A percentile compares a stretch with the other conserved stretches of the same genome.
Evolutionary conservation across 2,113 vertebrate species (phyloP).

Genomic region (Zosterops japonicus): DNA sequence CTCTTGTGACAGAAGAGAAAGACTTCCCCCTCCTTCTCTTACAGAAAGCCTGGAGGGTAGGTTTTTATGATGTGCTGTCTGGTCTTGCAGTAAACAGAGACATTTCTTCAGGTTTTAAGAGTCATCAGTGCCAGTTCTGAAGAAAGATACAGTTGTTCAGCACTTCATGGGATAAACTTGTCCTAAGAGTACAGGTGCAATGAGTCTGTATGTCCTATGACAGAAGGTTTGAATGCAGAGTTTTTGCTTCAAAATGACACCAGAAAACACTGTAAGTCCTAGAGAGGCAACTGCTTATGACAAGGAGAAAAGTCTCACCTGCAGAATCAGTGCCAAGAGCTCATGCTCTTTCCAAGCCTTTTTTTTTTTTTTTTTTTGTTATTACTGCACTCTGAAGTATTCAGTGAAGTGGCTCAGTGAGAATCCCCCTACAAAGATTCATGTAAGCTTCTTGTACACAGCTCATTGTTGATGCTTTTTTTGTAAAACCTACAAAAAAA

Average conservation of each 20-base stretch:
- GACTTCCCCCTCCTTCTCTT: not conserved
- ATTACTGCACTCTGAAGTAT: not conserved
- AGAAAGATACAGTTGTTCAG: not conserved
- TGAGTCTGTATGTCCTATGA: not conserved
- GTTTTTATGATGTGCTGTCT: not conserved
- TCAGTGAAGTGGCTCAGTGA: not conserved
- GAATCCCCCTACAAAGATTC: not conserved
- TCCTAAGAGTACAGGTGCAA: not conserved
- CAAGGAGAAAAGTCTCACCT: conserved; percentile 4
- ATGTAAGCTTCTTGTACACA: not conserved
- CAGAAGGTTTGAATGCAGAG: not conserved
- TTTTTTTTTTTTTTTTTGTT: not conserved
- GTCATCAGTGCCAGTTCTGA: not conserved
- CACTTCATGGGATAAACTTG: not conserved
- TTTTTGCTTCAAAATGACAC: not conserved
- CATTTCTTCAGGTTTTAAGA: not conserved
- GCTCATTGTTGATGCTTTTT: not conserved
- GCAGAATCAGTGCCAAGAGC: not conserved
- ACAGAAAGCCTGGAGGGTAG: not conserved
- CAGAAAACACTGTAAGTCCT: not conserved
- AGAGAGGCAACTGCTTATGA: not conserved
- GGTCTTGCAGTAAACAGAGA: not conserved
- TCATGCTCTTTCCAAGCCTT: not conserved
- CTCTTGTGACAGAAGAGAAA: not conserved
- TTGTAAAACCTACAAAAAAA: not conserved